Percentiles rank a stretch among this genome's conserved stretches.
Evolutionary conservation across 2,113 vertebrate genomes (phyloP).

Genomic region (Protomyctophum bolini): DNA sequence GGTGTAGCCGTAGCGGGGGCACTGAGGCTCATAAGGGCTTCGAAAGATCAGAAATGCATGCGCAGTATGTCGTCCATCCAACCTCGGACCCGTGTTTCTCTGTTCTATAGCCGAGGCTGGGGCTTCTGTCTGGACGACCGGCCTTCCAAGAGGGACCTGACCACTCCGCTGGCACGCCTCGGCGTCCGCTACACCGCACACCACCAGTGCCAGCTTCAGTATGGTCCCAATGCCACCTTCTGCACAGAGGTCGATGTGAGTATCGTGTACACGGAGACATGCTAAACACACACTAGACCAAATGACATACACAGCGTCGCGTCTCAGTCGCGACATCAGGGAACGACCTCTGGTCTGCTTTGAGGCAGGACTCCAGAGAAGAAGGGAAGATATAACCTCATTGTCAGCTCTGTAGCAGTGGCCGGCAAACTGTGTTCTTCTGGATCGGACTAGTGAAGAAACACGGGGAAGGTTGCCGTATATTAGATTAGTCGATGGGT

Average conservation of each 20-base stretch:
- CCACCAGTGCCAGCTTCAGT: constrained; percentile 97
- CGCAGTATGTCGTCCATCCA: not conserved
- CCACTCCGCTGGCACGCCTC: constrained; percentile 86
- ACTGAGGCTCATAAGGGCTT: no score
- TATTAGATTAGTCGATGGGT: no score
- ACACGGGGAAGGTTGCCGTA: no score
- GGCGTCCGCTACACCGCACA: constrained; percentile 93
- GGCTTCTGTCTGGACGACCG: constrained; percentile 94
- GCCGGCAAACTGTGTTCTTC: no score
- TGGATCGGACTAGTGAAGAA: no score
- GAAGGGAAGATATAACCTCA: no score
- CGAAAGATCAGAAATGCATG: no score
- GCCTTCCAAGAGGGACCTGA: constrained; percentile 90
- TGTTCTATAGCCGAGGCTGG: constrained; percentile 89
- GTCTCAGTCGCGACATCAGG: no score
- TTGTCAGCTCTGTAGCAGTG: no score
- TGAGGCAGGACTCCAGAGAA: no score
- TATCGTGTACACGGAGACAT: constrained; percentile 17
- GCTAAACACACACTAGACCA: not conserved
- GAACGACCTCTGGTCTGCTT: no score
- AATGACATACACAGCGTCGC: not conserved
- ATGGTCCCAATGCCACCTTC: constrained; percentile 92
- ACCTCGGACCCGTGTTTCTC: constrained; percentile 10
- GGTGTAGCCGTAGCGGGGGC: no score
- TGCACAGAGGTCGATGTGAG: constrained; percentile 94